Base-by-base conservation (phyloP, 92 coral and sea anemone species). In the Heteractis magnifica region DNA sequence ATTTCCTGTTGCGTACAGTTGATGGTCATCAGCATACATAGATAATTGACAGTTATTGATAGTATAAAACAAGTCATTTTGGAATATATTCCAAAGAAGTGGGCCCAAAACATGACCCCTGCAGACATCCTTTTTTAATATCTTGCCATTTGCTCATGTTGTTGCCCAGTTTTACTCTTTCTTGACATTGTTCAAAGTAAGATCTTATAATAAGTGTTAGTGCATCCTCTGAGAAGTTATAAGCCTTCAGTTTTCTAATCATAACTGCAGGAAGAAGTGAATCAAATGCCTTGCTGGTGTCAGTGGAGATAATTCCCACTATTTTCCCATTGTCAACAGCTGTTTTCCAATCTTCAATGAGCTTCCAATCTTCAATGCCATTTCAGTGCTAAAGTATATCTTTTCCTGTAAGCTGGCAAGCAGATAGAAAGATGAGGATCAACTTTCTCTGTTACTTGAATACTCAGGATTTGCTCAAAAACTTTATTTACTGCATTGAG, bases 251-350 rank as follows among this genome's bases (percentile, higher is more conserved):
- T 77, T 88, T 88, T 26, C 81, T 68, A 49, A 84, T 56, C 81
- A 83, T 26, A 15, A 84, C 65, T 51, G 85, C 74, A 20, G 83
- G 91, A 53, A 83, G 81, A 55, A 83, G 80, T 16, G 79, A 87
- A 68, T 87, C 87, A 78, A 87, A 87, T 3, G 87, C 87, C 71
- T 87, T 82, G 23, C 72, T 75, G 87, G 82, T 82, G 68, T 86
- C 89, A 26, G 86, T 86, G 56, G 89, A 86, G 34, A 81, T 50
- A 53, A 87, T 68, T 5, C 90, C 82, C 70, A 88, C 83, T 18
- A 59, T 52, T 72, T 65, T 20, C 34, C 78, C 79, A 60, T 88
- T 71, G 71, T 88, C 88, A 71, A 73, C 59, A 41, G 88, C 88
- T 56, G 44, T 52, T 83, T 79, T 87, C 87, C 90, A 87, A 65